phyloP scores from a whole-genome alignment of 2,113 vertebrate species.

The Phrynosoma platyrhinos region DNA sequence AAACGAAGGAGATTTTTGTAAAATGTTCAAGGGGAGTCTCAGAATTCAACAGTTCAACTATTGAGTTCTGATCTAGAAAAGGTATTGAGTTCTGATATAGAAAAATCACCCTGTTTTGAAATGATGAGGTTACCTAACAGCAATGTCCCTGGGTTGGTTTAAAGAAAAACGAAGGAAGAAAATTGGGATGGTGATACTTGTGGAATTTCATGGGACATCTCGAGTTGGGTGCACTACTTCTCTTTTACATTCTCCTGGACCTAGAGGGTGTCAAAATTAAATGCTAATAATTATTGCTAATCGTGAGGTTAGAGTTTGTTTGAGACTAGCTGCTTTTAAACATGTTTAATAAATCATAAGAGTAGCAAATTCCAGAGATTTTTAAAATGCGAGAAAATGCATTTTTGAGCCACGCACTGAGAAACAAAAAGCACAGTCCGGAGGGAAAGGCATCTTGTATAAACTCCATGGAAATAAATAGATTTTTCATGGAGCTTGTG shows the following conservation, averaged over 20 bases:
- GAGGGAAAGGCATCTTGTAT: neutral
- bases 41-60: neutral
- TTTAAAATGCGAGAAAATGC: slow-evolving; percentile 62
- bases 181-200: neutral
- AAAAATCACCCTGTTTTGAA: neutral
- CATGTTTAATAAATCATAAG: slow-evolving; percentile 75
- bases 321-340: slow-evolving; percentile 57
- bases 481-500: neutral
- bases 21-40: neutral
- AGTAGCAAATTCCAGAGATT: slow-evolving; percentile 73
- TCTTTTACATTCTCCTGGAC: slow-evolving; percentile 2
- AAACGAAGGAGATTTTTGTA: neutral
- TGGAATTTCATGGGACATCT: neutral
- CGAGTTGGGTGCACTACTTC: neutral
- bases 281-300: slow-evolving; percentile 30
- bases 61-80: no score
- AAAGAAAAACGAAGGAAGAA: neutral
- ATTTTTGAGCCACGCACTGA: slow-evolving; percentile 48
- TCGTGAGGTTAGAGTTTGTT: slow-evolving; percentile 52
- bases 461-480: neutral
- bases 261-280: slow-evolving; percentile 35
- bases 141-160: neutral
- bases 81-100: neutral
- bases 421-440: slow-evolving; percentile 32
- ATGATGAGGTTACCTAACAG: neutral